Conservation (phyloP, 1,140 invertebrate genomes). For the Bombus ignitus region DNA sequence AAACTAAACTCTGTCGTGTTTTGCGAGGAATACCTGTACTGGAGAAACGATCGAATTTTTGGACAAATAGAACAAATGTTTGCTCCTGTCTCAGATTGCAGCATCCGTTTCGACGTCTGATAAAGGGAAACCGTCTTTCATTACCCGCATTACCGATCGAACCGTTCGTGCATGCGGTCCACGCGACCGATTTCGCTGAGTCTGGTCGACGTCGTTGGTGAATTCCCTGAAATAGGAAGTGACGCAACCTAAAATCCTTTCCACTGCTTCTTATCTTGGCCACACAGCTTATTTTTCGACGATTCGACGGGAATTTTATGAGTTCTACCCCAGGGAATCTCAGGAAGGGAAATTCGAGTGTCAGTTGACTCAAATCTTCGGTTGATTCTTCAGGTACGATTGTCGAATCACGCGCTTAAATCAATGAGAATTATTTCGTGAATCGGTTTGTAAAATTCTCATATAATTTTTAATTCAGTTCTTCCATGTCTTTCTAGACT, state of each 20-base stretch:
- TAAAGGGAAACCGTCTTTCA: slow-evolving; percentile 44
- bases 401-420: no score
- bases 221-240: slow-evolving; percentile 47
- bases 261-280: neutral
- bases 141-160: slow-evolving; percentile 47
- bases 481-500: no score
- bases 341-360: neutral
- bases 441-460: no score
- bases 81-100: neutral
- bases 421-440: no score
- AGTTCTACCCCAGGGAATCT: neutral
- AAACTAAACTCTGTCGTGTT: no score
- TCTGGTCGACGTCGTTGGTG: slow-evolving; percentile 47
- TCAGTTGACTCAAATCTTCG: neutral
- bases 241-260: slow-evolving; percentile 28
- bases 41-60: neutral
- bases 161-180: slow-evolving; percentile 45
- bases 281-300: slow-evolving; percentile 18
- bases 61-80: neutral
- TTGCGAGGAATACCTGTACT: neutral
- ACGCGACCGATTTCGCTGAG: slow-evolving; percentile 63
- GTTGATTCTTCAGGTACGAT: no score
- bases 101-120: slow-evolving; percentile 23
- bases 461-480: no score
- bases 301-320: slow-evolving; percentile 40